Conservation (phyloP, 2,113 vertebrate genomes). For the Antigone vipio region DNA sequence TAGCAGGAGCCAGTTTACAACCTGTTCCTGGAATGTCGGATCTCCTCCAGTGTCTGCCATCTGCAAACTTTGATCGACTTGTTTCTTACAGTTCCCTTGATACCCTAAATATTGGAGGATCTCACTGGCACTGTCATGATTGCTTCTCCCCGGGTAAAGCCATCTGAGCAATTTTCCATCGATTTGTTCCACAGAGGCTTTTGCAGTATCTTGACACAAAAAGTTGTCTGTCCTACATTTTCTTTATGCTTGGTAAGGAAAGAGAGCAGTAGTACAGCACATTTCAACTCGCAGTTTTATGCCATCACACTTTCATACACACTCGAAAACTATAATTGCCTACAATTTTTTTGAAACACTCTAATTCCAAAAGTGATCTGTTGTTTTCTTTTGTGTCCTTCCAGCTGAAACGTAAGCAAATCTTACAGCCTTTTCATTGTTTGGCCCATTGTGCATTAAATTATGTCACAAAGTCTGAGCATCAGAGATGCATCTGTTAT, state of each 20-base stretch:
- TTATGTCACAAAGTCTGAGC: background rate
- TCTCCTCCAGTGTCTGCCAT: background rate
- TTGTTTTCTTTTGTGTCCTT: background rate
- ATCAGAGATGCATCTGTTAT: background rate
- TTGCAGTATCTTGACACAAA: background rate
- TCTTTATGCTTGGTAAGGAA: background rate
- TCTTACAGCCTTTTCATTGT: background rate
- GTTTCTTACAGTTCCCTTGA: background rate
- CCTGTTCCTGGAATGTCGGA: background rate
- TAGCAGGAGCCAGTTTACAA: background rate
- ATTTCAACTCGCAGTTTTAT: background rate
- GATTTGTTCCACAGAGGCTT: background rate
- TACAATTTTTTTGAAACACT: background rate
- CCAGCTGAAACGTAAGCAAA: background rate
- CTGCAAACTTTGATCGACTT: background rate
- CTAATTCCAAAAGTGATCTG: background rate
- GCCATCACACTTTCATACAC: background rate
- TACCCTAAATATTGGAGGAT: fast-evolving
- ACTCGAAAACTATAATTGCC: background rate
- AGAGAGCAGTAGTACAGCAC: background rate
- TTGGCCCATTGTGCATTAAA: background rate
- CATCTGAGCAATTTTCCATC: background rate
- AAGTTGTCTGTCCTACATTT: background rate
- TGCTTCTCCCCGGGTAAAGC: background rate
- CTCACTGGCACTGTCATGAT: background rate